A percentile compares a stretch with the other conserved stretches of the same genome.
Evolutionary conservation across 2,113 vertebrate genomes (phyloP).

Genomic region (Polypterus bichir): DNA sequence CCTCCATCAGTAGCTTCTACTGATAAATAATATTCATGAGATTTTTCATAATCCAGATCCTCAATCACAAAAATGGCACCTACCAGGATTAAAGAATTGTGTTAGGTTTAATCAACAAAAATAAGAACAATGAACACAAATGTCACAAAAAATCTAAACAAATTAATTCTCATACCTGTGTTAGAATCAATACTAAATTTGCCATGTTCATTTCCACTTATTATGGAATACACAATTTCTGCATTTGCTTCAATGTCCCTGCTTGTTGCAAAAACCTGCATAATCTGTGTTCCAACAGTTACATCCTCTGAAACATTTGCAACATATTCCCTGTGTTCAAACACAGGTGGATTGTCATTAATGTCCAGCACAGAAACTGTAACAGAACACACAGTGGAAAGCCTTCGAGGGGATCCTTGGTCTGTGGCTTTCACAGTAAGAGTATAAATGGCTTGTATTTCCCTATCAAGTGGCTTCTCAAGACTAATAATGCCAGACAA

Average conservation of each 20-base stretch:
- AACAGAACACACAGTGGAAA: conserved; percentile 60
- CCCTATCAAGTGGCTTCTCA: conserved; percentile 75
- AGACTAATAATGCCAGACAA: conserved; percentile 69
- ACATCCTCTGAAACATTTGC: conserved; percentile 69
- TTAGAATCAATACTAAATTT: conserved; percentile 78
- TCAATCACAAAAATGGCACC: conserved; percentile 82
- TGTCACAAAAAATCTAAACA: background rate
- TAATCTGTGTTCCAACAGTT: conserved; percentile 62
- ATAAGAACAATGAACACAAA: background rate
- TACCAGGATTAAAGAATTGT: conserved; percentile 21
- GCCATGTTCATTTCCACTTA: conserved; percentile 84
- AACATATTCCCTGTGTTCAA: conserved; percentile 82
- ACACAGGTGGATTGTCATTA: conserved; percentile 91
- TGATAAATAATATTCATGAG: conserved; percentile 87
- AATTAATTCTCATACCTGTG: conserved; percentile 54
- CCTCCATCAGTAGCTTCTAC: conserved; percentile 86
- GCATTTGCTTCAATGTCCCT: conserved; percentile 72
- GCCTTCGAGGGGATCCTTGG: conserved; percentile 62
- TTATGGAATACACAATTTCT: conserved; percentile 78
- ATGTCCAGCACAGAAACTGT: conserved; percentile 83
- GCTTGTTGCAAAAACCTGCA: conserved; percentile 83
- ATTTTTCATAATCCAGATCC: conserved; percentile 76
- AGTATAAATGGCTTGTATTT: conserved; percentile 63
- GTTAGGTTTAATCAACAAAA: background rate
- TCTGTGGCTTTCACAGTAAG: conserved; percentile 69